phyloP scores from a whole-genome alignment of 2,113 vertebrate species.

The Neotragus moschatus region DNA sequence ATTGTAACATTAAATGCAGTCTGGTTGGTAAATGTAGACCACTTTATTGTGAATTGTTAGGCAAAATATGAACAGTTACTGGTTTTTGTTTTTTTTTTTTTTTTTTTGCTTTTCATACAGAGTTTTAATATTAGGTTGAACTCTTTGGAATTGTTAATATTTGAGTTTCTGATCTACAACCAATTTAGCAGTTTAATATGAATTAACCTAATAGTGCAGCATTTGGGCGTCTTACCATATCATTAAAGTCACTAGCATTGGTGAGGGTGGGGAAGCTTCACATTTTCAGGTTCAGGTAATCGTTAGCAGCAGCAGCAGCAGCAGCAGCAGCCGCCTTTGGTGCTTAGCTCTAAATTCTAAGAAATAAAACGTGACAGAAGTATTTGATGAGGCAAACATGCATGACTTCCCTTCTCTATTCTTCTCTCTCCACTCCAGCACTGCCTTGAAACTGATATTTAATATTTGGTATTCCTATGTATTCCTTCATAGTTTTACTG shows the following conservation, averaged over 20 bases:
- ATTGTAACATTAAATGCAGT: not conserved
- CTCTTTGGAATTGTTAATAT: not conserved
- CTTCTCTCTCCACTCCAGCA: not conserved
- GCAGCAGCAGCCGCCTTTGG: not conserved
- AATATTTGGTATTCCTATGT: not conserved
- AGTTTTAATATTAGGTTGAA: constrained; percentile 8
- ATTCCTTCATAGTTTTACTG: constrained; percentile 25
- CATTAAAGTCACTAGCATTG: not conserved
- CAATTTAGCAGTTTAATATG: not conserved
- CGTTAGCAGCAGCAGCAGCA: not conserved
- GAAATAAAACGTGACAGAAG: not conserved
- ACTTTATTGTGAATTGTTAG: not conserved
- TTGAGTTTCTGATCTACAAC: constrained; percentile 12
- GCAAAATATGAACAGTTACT: not conserved
- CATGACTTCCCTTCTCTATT: not conserved
- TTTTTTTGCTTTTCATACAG: constrained; percentile 20
- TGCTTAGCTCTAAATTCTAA: not conserved
- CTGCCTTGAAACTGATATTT: not conserved
- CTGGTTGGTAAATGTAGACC: not conserved
- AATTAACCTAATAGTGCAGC: not conserved
- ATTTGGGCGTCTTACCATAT: not conserved
- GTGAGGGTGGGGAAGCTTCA: not conserved
- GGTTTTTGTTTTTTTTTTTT: too few species aligned
- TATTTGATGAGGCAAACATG: not conserved
- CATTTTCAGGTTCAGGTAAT: constrained; percentile 21